Conservation (phyloP, 2,888 invertebrate species). For the Capitulum mitella region DNA sequence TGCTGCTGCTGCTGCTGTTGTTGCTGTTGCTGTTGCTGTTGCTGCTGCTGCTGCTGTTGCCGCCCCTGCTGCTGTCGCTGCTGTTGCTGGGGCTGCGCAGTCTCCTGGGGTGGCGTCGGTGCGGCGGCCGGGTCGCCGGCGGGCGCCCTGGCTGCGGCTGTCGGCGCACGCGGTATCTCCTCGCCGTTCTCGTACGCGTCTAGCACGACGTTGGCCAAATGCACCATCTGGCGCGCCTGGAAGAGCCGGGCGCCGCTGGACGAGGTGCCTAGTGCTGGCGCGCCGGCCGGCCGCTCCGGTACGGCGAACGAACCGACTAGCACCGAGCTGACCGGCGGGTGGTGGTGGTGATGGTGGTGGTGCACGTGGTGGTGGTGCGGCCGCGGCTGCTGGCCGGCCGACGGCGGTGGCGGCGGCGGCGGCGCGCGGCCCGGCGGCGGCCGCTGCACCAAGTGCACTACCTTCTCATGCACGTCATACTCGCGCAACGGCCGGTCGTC, state of each 20-base stretch:
- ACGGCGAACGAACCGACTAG: not conserved
- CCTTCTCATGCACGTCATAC: slow-evolving; percentile 85
- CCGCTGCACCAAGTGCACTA: slow-evolving; percentile 82
- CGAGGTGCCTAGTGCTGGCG: not conserved
- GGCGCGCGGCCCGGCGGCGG: slow-evolving; percentile 58
- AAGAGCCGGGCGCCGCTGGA: slow-evolving; percentile 17
- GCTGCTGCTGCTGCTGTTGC: slow-evolving; percentile 18
- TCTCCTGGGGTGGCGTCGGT: not conserved
- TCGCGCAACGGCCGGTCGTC: slow-evolving; percentile 78
- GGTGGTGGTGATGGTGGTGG: slow-evolving; percentile 21
- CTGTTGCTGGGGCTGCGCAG: slow-evolving; percentile 19
- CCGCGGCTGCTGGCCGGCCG: slow-evolving; percentile 21
- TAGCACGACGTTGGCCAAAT: slow-evolving; percentile 27
- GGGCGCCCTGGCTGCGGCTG: not conserved
- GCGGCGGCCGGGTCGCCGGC: not conserved
- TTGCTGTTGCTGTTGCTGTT: slow-evolving; percentile 1
- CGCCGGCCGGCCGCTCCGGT: slow-evolving; percentile 20
- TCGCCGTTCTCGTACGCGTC: not conserved
- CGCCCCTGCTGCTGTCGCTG: not conserved
- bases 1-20: no score
- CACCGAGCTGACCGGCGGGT: not conserved
- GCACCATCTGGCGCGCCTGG: slow-evolving; percentile 26
- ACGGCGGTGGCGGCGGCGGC: slow-evolving; percentile 19
- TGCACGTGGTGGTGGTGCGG: slow-evolving; percentile 27
- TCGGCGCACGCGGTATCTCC: slow-evolving; percentile 2